A percentile compares a stretch with the other conserved stretches of the same genome.
These are phyloP conservation scores for Ascaphus truei DNA, from an alignment of 2,113 vertebrate genomes.

Conservation along the genomic window DNA sequence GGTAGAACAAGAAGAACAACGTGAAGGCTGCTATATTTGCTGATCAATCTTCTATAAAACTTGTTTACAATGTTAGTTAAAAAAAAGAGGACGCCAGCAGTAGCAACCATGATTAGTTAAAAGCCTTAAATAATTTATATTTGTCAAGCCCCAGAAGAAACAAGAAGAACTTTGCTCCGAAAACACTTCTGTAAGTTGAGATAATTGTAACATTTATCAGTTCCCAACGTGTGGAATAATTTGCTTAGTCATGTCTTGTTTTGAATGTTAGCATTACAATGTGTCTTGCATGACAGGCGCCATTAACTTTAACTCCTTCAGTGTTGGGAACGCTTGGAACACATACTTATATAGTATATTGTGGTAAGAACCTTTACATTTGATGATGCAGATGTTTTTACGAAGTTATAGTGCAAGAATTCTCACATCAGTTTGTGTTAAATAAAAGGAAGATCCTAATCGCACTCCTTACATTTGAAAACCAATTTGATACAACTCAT, in stretches of 20 bases:
- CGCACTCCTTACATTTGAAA: too few species aligned
- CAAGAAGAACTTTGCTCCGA: neutral
- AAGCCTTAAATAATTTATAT: constrained; percentile 25
- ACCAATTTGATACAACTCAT: too few species aligned
- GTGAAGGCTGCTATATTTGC: too few species aligned
- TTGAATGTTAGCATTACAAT: neutral
- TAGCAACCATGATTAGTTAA: neutral
- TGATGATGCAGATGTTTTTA: too few species aligned
- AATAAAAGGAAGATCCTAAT: too few species aligned
- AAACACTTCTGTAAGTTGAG: constrained; percentile 17
- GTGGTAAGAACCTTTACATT: too few species aligned
- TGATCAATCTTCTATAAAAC: neutral
- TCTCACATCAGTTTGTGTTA: too few species aligned
- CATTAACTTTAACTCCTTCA: too few species aligned
- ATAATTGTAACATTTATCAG: constrained; percentile 31
- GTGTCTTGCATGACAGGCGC: neutral
- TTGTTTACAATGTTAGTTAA: neutral
- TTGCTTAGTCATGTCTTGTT: constrained; percentile 30
- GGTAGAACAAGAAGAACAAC: too few species aligned
- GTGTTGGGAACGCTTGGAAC: too few species aligned
- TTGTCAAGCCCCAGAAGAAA: constrained; percentile 4
- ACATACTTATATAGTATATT: too few species aligned
- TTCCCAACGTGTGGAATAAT: neutral
- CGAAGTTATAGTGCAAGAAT: too few species aligned
- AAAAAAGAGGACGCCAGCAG: neutral